Conservation (phyloP, 2,113 vertebrate species). For the Willisornis vidua region DNA sequence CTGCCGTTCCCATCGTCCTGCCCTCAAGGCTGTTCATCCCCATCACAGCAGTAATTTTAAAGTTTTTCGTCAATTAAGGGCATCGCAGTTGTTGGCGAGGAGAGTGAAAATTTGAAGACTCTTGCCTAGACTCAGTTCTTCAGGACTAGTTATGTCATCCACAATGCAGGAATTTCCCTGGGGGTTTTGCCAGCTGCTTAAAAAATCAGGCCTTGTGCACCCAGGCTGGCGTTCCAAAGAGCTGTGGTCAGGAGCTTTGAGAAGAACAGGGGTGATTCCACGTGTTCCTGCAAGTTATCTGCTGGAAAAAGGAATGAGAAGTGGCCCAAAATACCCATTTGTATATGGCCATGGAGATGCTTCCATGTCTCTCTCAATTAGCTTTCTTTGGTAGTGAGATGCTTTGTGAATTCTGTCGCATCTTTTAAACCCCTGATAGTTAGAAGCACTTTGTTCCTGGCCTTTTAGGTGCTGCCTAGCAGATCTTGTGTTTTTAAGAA, state of each 20-base stretch:
- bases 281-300: background rate
- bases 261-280: background rate
- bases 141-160: background rate
- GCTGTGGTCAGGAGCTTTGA: background rate
- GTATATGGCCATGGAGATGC: rapidly evolving
- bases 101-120: background rate
- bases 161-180: background rate
- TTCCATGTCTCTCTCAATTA: background rate
- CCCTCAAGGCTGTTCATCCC: background rate
- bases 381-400: background rate
- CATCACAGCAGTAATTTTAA: rapidly evolving
- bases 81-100: background rate
- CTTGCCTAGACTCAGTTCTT: background rate
- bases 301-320: background rate
- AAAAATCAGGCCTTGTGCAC: background rate
- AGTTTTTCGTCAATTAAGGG: background rate
- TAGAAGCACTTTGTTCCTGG: background rate
- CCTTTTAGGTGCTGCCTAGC: background rate
- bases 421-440: background rate
- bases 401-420: background rate
- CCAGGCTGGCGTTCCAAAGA: background rate
- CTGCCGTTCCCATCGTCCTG: background rate
- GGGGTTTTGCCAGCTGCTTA: background rate
- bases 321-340: background rate
- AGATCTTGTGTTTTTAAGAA: background rate